A percentile compares a stretch with the other conserved stretches of the same genome.
Conservation (phyloP, 2,113 vertebrate genomes). For the Regulus satrapa region DNA sequence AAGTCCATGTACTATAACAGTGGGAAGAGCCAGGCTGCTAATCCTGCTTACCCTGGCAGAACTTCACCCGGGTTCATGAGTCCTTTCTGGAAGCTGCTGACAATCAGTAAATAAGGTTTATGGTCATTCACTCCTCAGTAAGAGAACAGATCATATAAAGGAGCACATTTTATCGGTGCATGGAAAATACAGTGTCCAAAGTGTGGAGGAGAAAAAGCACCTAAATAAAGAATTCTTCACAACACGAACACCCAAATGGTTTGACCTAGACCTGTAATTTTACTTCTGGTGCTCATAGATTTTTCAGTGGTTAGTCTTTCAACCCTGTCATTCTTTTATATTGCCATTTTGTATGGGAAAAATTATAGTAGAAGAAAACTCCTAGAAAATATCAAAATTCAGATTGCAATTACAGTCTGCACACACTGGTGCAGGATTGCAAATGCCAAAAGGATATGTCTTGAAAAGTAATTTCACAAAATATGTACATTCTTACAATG, state of each 20-base stretch:
- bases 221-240: background rate
- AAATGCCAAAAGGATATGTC: background rate
- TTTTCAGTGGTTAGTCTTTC: background rate
- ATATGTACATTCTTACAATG: background rate
- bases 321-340: background rate
- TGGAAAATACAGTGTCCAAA: background rate
- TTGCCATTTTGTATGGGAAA: background rate
- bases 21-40: background rate
- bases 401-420: background rate
- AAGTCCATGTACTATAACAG: background rate
- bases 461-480: background rate
- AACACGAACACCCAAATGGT: background rate
- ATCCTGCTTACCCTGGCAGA: background rate
- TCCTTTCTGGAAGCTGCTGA: background rate
- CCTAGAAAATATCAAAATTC: background rate
- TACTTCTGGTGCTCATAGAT: background rate
- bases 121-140: background rate
- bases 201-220: background rate
- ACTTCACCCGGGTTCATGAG: background rate
- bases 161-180: background rate
- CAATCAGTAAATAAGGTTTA: background rate
- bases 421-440: background rate
- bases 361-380: background rate
- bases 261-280: background rate
- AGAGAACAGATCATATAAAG: background rate